Evolutionary conservation across 2,888 invertebrate genomes (phyloP), one percentile per base, ranked within the genome.

Genomic region (Heteromyza rotundicornis): DNA sequence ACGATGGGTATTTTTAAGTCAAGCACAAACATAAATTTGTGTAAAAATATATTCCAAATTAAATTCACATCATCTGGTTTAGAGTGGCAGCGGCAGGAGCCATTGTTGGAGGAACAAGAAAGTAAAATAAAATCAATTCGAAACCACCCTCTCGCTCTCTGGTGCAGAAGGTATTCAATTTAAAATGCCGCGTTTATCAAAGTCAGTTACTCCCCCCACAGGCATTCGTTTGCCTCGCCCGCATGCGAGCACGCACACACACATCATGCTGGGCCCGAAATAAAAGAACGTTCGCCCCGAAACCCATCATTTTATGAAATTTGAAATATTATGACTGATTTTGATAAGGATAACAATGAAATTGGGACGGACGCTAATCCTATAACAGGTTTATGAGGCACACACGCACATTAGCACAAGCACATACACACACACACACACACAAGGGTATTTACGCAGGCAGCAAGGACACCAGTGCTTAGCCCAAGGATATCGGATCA

Each of bases 291-390:
- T 19, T 17, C 2, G 3, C 8, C 17, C 20, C 67, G 75, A 75
- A 74, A 71, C 74, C 74, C 75, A 74, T 74, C 75, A 76, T 76
- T 75, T 75, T 76, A 76, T 76, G 69, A 75, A 75, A 70, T 72
- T 76, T 74, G 77, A 75, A 75, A 75, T 75, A 76, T 75, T 75
- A 74, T 75, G 75, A 75, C 74, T 75, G 75, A 74, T 75, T 76
- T 73, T 66, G 69, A 63, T 52, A 49, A 44, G 62, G 58, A 57
- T 36, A 59, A 52, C 59, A 60, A 53, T 47, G 2, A 40, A 40
- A 40, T 40, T 5, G 40, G 40, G 40, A 40, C 40, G 40, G 40
- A 40, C 40, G 10, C 14, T 40, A 40, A 40, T 40, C 14, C 40
- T n/a, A 3, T 40, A 40, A 40, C 40, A 40, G 40, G 40, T 40